Percentiles rank a stretch among this genome's conserved stretches.
These are phyloP conservation scores for Petrolisthes cinctipes DNA, from an alignment of 2,888 invertebrate species.

Conservation along the genomic window DNA sequence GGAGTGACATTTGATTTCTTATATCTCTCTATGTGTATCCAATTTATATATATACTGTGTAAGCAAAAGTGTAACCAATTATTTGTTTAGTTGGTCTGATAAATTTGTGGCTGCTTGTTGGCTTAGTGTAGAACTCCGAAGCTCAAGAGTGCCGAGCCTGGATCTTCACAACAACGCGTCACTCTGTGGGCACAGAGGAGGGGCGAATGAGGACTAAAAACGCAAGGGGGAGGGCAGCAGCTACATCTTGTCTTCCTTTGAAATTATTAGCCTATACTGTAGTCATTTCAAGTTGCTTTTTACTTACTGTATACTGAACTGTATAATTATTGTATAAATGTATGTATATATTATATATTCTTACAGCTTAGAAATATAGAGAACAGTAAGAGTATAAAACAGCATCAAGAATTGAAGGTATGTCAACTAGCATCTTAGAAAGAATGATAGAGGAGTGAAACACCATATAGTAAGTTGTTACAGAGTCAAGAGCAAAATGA, in stretches of 20 bases:
- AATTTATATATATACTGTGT: neutral
- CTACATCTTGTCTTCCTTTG: constrained; percentile 25
- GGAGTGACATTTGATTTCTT: constrained; percentile 34
- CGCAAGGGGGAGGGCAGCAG: constrained; percentile 14
- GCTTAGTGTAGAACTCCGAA: constrained; percentile 46
- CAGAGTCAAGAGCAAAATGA: constrained; percentile 48
- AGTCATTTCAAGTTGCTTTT: no score
- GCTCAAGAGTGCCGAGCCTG: constrained; percentile 33
- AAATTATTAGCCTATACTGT: neutral
- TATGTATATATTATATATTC: neutral
- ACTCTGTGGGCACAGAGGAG: constrained; percentile 49
- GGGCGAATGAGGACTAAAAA: constrained; percentile 31
- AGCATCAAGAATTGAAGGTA: constrained; percentile 42
- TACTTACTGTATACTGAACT: no score
- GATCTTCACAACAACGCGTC: constrained; percentile 42
- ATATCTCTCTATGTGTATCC: constrained; percentile 11
- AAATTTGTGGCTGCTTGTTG: constrained; percentile 40
- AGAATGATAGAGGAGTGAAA: neutral
- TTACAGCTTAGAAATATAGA: constrained; percentile 37
- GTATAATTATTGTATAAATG: no score
- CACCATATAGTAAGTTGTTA: constrained; percentile 34
- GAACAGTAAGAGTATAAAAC: constrained; percentile 27
- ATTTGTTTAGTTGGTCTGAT: constrained; percentile 7
- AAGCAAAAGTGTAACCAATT: neutral
- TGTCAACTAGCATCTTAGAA: constrained; percentile 38